These are phyloP conservation scores for Brachypalpus laphriformis DNA, from an alignment of 2,888 invertebrate species.

Conservation along the genomic window DNA sequence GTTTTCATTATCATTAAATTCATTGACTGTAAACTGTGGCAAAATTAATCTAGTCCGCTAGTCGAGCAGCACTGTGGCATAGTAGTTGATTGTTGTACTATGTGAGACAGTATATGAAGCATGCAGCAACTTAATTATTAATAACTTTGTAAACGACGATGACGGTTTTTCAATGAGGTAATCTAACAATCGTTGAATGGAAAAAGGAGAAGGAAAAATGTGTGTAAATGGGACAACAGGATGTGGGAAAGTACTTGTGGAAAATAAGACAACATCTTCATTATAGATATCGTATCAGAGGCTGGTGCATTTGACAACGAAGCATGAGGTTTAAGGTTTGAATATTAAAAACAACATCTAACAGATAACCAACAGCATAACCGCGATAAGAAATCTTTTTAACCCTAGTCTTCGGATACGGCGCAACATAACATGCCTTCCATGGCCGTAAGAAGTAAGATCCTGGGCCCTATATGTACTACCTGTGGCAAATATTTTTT, in stretches of 20 bases:
- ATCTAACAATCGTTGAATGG: background rate
- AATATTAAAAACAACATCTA: too few species aligned
- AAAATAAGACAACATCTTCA: background rate
- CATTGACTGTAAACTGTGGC: slow-evolving; percentile 73
- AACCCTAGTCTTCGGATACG: too few species aligned
- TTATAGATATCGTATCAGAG: background rate
- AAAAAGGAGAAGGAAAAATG: background rate
- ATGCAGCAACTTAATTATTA: slow-evolving; percentile 47
- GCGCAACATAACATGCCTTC: too few species aligned
- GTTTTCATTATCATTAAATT: slow-evolving; percentile 78
- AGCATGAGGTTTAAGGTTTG: too few species aligned
- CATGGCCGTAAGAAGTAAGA: too few species aligned
- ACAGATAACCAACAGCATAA: too few species aligned
- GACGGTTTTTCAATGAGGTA: slow-evolving; percentile 6
- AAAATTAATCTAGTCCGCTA: slow-evolving; percentile 64
- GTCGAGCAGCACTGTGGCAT: background rate
- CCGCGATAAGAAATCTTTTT: too few species aligned
- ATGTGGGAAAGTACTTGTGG: slow-evolving; percentile 17
- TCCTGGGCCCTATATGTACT: too few species aligned
- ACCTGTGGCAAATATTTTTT: too few species aligned
- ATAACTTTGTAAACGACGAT: slow-evolving; percentile 33
- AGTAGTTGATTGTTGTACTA: slow-evolving; percentile 30
- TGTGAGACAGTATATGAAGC: slow-evolving; percentile 4
- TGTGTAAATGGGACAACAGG: slow-evolving; percentile 48
- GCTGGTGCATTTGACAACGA: too few species aligned